phyloP scores from a whole-genome alignment of 35 echinoderm and acorn worm genomes.

The Apostichopus californicus region DNA sequence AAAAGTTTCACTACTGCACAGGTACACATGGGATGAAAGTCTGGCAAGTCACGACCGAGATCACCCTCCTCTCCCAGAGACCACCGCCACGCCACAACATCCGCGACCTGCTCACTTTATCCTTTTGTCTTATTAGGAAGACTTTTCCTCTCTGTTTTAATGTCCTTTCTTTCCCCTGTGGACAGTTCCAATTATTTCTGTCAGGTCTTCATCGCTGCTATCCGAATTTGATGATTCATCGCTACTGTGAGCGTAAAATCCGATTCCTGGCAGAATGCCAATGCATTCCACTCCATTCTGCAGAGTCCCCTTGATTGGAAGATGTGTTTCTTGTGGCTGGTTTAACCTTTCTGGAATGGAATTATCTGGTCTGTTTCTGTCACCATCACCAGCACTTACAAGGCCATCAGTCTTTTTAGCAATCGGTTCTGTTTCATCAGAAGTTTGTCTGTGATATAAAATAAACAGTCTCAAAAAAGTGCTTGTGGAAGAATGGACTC shows the following conservation, averaged over 20 bases:
- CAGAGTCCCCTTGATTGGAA: neutral
- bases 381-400: neutral
- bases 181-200: constrained; percentile 67
- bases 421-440: constrained; percentile 15
- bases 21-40: too few relatives aligned
- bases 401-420: constrained; percentile 19
- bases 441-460: constrained; percentile 23
- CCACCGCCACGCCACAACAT: too few relatives aligned
- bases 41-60: too few relatives aligned
- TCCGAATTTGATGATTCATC: constrained; percentile 82
- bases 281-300: constrained; percentile 52
- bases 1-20: too few relatives aligned
- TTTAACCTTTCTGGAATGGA: neutral
- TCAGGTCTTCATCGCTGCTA: constrained; percentile 71
- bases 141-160: neutral
- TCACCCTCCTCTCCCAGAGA: too few relatives aligned
- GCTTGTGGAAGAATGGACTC: too few relatives aligned
- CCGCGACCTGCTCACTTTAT: neutral
- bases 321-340: neutral
- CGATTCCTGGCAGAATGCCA: constrained; percentile 77
- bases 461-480: neutral
- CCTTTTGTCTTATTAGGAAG: neutral
- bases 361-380: neutral
- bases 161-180: constrained; percentile 31
- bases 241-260: constrained; percentile 81